These are phyloP conservation scores for Labia minor DNA, from an alignment of 2,888 invertebrate genomes.

Conservation along the genomic window DNA sequence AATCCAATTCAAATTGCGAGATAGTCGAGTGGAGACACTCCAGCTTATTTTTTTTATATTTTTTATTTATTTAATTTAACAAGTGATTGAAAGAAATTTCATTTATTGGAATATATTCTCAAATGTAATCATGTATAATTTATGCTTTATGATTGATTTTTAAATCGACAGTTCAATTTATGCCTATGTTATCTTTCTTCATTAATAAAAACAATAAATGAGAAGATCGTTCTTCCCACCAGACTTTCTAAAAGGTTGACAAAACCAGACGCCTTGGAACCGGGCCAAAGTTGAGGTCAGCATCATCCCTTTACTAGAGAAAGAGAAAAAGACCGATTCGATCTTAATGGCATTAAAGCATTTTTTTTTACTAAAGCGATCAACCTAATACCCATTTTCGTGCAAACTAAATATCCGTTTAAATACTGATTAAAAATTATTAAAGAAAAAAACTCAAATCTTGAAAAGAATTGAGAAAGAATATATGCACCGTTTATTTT, in stretches of 20 bases:
- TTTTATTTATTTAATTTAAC: too few species aligned
- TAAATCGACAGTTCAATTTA: too few species aligned
- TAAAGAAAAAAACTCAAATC: neutral
- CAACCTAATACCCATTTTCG: neutral
- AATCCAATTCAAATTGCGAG: too few species aligned
- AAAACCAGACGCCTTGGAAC: constrained; percentile 7
- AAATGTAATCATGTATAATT: too few species aligned
- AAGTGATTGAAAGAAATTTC: too few species aligned
- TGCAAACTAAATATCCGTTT: neutral
- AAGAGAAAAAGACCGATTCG: neutral
- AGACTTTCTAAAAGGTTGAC: neutral
- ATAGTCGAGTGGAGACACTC: too few species aligned
- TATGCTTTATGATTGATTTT: too few species aligned
- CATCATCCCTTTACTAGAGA: neutral
- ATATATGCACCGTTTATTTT: too few species aligned
- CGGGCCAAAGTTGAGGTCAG: neutral
- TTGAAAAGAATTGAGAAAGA: neutral
- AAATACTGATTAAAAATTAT: neutral
- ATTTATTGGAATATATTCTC: too few species aligned
- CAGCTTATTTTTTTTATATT: too few species aligned
- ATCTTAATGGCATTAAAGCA: neutral
- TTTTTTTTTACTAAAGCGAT: neutral
- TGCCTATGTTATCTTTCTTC: neutral
- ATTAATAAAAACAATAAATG: neutral
- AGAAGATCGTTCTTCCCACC: neutral